A percentile compares a stretch with the other conserved stretches of the same genome.
Conservation (phyloP, 1,140 invertebrate species). For the Mactra quadrangularis region DNA sequence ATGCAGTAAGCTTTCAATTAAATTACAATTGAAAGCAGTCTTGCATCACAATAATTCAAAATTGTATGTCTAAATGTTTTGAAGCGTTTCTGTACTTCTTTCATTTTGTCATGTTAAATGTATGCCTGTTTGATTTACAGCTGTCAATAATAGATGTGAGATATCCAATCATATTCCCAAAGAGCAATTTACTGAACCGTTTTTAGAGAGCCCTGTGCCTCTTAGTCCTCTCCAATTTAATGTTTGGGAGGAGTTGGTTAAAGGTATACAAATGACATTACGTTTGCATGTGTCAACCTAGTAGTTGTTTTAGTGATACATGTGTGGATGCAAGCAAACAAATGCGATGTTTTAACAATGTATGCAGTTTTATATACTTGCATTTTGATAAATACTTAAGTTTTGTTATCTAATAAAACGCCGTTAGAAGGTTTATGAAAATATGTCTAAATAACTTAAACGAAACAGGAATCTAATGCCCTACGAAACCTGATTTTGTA, state of each 20-base stretch:
- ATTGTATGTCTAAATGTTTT: no score
- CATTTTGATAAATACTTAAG: no score
- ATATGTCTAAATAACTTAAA: no score
- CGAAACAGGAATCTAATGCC: no score
- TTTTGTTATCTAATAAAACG: no score
- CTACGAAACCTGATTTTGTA: no score
- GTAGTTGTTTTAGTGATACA: slow-evolving; percentile 10
- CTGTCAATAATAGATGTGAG: slow-evolving; percentile 29
- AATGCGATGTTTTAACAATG: slow-evolving; percentile 28
- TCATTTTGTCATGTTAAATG: background rate
- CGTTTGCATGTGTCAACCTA: slow-evolving; percentile 20
- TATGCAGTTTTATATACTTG: no score
- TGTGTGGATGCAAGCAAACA: background rate
- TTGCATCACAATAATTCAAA: no score
- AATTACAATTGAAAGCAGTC: no score
- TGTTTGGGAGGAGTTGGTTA: slow-evolving; percentile 57
- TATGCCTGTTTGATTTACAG: slow-evolving; percentile 51
- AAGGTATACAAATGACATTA: slow-evolving; percentile 35
- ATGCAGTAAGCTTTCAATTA: no score
- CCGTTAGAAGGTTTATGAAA: no score
- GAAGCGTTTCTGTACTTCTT: no score
- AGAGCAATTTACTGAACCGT: slow-evolving; percentile 10
- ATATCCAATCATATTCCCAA: slow-evolving; percentile 37
- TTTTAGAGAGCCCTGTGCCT: slow-evolving; percentile 7
- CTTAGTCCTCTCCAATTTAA: slow-evolving; percentile 7